These are phyloP conservation scores for Eulemur albifrons DNA, from an alignment of 2,797 vertebrate genomes.

Conservation along the genomic window DNA sequence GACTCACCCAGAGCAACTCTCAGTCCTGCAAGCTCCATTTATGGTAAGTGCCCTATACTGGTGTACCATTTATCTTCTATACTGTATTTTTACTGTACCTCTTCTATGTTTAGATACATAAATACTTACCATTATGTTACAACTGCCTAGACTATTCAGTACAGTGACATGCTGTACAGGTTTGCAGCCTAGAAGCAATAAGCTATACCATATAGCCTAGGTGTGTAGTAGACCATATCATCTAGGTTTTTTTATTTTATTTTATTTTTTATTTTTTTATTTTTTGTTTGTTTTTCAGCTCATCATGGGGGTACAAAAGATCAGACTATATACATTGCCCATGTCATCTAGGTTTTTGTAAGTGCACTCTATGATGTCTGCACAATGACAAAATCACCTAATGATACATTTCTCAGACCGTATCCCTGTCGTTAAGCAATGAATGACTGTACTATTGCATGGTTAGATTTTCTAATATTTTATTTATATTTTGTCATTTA, in stretches of 20 bases:
- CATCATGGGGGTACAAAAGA: too few relatives aligned
- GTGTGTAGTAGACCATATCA: background rate
- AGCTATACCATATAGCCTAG: background rate
- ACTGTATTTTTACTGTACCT: too few relatives aligned
- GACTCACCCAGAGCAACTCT: too few relatives aligned
- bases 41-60: too few relatives aligned
- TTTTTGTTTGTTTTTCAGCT: too few relatives aligned
- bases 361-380: too few relatives aligned
- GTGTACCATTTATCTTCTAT: too few relatives aligned
- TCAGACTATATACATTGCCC: too few relatives aligned
- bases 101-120: too few relatives aligned
- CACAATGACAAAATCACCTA: background rate
- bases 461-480: constrained; percentile 35
- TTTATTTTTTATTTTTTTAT: too few relatives aligned
- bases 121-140: background rate
- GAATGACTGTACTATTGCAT: background rate
- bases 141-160: background rate
- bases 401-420: background rate
- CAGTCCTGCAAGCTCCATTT: too few relatives aligned
- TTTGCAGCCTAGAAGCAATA: background rate
- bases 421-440: background rate
- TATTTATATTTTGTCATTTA: constrained; percentile 30
- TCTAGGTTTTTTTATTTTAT: background rate
- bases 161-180: background rate
- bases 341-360: too few relatives aligned